These are phyloP conservation scores for Drosophila maculinotata DNA, from an alignment of 2,888 invertebrate species.

Conservation along the genomic window DNA sequence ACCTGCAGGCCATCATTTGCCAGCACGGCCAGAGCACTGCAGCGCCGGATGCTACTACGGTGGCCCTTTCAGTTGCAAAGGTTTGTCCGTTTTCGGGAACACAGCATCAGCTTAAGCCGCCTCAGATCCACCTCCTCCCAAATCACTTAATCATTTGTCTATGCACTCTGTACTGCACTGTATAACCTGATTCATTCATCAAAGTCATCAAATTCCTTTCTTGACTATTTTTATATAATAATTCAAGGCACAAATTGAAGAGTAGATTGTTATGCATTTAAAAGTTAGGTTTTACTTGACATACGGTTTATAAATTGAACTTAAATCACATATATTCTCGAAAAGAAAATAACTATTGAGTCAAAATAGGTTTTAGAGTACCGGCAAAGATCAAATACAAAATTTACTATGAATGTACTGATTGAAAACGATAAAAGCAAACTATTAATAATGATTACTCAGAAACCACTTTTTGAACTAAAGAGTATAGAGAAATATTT, in stretches of 20 bases:
- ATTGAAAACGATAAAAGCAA: too few species aligned
- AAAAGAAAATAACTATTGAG: background rate
- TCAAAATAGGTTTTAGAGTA: too few species aligned
- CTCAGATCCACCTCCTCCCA: background rate
- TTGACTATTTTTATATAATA: too few species aligned
- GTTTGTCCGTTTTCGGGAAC: constrained; percentile 58
- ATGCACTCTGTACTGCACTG: constrained; percentile 56
- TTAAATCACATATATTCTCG: too few species aligned
- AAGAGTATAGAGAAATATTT: too few species aligned
- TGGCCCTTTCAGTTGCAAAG: constrained; percentile 64
- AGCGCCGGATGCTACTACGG: constrained; percentile 53
- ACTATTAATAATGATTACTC: too few species aligned
- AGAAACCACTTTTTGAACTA: too few species aligned
- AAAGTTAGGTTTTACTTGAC: background rate
- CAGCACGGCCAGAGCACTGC: constrained; percentile 58
- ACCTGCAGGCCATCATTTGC: constrained; percentile 60
- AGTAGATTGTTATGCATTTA: background rate
- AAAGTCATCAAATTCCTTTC: too few species aligned
- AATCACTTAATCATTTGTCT: constrained; percentile 24
- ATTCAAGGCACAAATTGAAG: too few species aligned
- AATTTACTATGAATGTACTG: too few species aligned
- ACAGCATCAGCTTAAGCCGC: constrained; percentile 5
- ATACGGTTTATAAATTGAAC: too few species aligned
- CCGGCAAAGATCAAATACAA: too few species aligned
- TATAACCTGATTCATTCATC: constrained; percentile 11